A percentile compares a stretch with the other conserved stretches of the same genome.
Evolutionary conservation across 2,888 invertebrate genomes (phyloP).

Genomic region (Drosophila setosimentum): DNA sequence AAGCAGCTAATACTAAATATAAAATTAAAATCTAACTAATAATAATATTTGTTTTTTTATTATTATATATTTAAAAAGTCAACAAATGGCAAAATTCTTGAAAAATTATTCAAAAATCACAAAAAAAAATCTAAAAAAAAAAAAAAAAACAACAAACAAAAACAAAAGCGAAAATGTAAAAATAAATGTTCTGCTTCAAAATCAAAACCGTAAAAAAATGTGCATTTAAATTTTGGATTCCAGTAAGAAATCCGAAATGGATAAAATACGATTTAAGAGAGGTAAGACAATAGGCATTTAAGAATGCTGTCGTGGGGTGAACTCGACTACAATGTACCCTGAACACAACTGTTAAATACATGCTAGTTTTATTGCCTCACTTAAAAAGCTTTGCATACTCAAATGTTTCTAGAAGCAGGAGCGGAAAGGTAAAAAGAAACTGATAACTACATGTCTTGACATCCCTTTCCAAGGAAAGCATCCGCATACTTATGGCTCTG

Average conservation of each 20-base stretch:
- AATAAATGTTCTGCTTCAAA: conserved; percentile 69
- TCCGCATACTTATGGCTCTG: background rate
- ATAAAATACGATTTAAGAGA: background rate
- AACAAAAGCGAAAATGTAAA: conserved; percentile 62
- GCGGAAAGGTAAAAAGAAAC: background rate
- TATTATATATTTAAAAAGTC: conserved; percentile 50
- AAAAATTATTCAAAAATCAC: conserved; percentile 31
- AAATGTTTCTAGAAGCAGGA: background rate
- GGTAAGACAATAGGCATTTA: background rate
- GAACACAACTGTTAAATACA: background rate
- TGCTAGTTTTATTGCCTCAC: background rate
- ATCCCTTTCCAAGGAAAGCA: background rate
- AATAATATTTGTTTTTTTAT: conserved; percentile 56
- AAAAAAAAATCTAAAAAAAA: conserved; percentile 19
- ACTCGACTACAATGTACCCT: background rate
- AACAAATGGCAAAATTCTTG: conserved; percentile 46
- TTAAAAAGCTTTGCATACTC: background rate
- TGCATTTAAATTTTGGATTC: conserved; percentile 21
- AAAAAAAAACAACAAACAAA: conserved; percentile 27
- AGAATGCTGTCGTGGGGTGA: background rate
- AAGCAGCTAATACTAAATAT: conserved; percentile 66
- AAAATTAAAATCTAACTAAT: conserved; percentile 57
- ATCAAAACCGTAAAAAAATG: conserved; percentile 52
- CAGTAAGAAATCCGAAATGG: background rate
- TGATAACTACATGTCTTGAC: background rate